These are phyloP conservation scores for Jaculus jaculus DNA, from an alignment of 2,113 vertebrate genomes.

Conservation along the genomic window DNA sequence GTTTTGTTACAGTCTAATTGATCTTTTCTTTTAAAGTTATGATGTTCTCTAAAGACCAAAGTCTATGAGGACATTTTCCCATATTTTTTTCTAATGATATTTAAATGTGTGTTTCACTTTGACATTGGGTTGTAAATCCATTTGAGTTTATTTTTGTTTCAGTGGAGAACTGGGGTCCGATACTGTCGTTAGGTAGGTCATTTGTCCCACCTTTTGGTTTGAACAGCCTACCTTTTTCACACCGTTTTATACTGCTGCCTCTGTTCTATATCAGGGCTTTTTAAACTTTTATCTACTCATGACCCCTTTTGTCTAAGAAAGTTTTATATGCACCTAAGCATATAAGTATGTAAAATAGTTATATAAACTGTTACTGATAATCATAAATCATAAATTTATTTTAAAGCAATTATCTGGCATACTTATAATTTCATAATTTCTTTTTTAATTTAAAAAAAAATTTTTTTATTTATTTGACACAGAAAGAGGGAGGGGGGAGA, in stretches of 20 bases:
- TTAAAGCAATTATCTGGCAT: background rate
- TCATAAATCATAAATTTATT: background rate
- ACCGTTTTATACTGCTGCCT: background rate
- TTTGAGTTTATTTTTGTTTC: background rate
- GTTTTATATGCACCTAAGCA: background rate
- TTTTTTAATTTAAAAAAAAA: too few relatives aligned
- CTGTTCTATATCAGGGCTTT: background rate
- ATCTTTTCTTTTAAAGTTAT: background rate
- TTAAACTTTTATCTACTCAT: background rate
- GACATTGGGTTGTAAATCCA: background rate
- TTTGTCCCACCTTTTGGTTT: background rate
- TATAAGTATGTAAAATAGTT: background rate
- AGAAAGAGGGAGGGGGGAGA: too few relatives aligned
- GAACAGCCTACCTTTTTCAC: background rate
- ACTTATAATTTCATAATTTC: background rate
- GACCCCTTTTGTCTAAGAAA: background rate
- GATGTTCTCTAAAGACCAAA: background rate
- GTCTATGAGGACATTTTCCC: background rate
- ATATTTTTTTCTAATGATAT: background rate
- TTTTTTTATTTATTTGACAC: too few relatives aligned
- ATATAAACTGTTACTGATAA: background rate
- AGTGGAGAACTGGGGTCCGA: background rate
- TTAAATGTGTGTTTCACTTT: background rate
- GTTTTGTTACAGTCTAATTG: background rate
- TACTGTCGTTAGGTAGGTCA: background rate